These are phyloP conservation scores for Caenorhabditis macrosperma DNA, from an alignment of 2,888 invertebrate species.

Conservation along the genomic window DNA sequence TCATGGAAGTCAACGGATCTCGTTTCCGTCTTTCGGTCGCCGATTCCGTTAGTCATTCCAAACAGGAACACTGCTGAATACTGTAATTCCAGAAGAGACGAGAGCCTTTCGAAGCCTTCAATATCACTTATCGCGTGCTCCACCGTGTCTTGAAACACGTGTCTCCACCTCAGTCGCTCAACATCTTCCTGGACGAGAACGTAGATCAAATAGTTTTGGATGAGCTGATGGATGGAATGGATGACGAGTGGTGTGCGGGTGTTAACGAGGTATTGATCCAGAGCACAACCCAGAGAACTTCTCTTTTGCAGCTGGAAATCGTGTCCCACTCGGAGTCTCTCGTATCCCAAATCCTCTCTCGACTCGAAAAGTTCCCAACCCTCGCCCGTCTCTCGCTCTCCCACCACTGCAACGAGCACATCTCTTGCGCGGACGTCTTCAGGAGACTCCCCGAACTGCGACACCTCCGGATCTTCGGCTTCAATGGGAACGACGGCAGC, in stretches of 20 bases:
- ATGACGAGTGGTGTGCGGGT: not conserved
- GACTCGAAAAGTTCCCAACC: not conserved
- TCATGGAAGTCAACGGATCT: not conserved
- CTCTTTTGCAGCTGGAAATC: constrained; percentile 36
- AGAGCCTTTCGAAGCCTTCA: not conserved
- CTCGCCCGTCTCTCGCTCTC: constrained; percentile 19
- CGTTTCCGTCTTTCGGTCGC: constrained; percentile 12
- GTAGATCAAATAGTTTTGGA: not conserved
- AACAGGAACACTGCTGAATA: too few species aligned
- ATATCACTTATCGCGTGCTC: not conserved
- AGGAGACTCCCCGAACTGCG: constrained; percentile 2
- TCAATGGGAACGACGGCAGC: constrained; percentile 19
- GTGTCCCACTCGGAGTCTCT: not conserved
- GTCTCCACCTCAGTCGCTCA: constrained; percentile 7
- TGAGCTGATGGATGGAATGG: constrained; percentile 11
- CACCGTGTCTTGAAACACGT: too few species aligned
- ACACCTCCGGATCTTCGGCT: constrained; percentile 22
- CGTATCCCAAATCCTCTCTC: not conserved
- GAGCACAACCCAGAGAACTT: too few species aligned
- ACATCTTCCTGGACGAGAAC: not conserved
- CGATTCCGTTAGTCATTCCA: too few species aligned
- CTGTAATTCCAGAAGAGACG: constrained; percentile 6
- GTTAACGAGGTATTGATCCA: constrained; percentile 26
- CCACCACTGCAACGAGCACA: constrained; percentile 7
- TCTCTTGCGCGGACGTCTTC: constrained; percentile 24